Base-by-base conservation (phyloP, 2,888 invertebrate species). In the Coleophora flavipennella region DNA sequence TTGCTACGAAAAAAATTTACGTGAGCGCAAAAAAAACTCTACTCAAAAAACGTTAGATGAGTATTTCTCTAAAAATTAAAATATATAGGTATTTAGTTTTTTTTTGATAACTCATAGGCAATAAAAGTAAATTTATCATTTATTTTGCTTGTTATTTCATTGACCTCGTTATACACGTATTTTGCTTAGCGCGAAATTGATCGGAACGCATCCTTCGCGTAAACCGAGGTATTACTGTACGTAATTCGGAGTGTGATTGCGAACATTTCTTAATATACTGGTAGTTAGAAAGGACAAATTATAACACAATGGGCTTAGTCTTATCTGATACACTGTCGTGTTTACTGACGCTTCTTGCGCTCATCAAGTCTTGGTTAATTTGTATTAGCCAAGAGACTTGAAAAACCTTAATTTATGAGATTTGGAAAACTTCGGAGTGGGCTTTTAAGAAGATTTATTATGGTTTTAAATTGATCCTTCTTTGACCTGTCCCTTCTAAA, bases 201-300 rank as follows among this genome's bases (percentile, higher is more conserved):
- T n/a, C n/a, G n/a, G n/a, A n/a, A n/a, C n/a, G n/a, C n/a, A n/a
- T n/a, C n/a, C n/a, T n/a, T n/a, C n/a, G n/a, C n/a, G n/a, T n/a
- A n/a, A n/a, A n/a, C n/a, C n/a, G n/a, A n/a, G n/a, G n/a, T n/a
- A n/a, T n/a, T n/a, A n/a, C n/a, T n/a, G n/a, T n/a, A 77, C 74
- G 78, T 78, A 79, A 80, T 80, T 75, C 76, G 73, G 79, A 80
- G 65, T 74, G 65, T 69, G 69, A 77, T 77, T 79, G 79, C 76
- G 73, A 80, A 80, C 74, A 76, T 67, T 59, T 61, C 67, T 66
- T 66, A 59, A 64, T 67, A 48, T 63, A 59, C 59, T 59, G 45
- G 51, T 54, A 55, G 56, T 55, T 59, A 58, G 60, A 71, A 60
- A 76, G 66, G 74, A 79, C 70, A 71, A 67, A 63, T 72, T 65